A percentile compares a stretch with the other conserved stretches of the same genome.
These are phyloP conservation scores for Xestia c-nigrum DNA, from an alignment of 2,888 invertebrate species.

Conservation along the genomic window DNA sequence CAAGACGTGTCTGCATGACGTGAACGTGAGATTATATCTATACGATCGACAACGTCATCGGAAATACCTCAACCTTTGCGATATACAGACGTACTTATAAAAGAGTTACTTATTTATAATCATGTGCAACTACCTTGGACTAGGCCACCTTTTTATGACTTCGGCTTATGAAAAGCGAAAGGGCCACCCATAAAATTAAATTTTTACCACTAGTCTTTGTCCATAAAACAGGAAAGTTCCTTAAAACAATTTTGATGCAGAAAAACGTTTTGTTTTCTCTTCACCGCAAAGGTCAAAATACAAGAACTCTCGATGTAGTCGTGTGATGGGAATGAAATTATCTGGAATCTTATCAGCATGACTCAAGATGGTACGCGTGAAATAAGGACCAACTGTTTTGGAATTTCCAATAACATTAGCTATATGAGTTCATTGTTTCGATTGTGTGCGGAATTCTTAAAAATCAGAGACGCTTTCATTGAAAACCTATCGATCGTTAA, in stretches of 20 bases:
- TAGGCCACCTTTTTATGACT: background rate
- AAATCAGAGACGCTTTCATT: slow-evolving; percentile 8
- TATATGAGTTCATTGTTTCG: slow-evolving; percentile 13
- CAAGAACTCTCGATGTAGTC: background rate
- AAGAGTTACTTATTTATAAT: slow-evolving; percentile 17
- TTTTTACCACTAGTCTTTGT: background rate
- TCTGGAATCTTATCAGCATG: slow-evolving; percentile 28
- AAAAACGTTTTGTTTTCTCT: background rate
- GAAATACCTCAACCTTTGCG: slow-evolving; percentile 40
- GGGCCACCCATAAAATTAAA: background rate
- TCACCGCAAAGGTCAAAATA: background rate
- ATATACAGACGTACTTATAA: slow-evolving; percentile 2
- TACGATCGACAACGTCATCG: slow-evolving; percentile 42
- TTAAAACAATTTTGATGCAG: too few species aligned
- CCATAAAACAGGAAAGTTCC: background rate
- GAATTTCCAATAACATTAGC: slow-evolving; percentile 10
- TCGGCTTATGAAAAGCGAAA: slow-evolving; percentile 13
- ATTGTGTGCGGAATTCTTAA: slow-evolving; percentile 10
- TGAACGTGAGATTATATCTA: slow-evolving; percentile 25
- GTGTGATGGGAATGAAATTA: slow-evolving; percentile 2
- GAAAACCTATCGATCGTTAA: background rate
- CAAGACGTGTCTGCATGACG: slow-evolving; percentile 14
- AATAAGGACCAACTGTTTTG: slow-evolving; percentile 5
- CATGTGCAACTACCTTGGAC: slow-evolving; percentile 10
- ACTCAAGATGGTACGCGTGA: slow-evolving; percentile 8